phyloP scores from a whole-genome alignment of 2,113 vertebrate genomes.

The Burhinus oedicnemus region DNA sequence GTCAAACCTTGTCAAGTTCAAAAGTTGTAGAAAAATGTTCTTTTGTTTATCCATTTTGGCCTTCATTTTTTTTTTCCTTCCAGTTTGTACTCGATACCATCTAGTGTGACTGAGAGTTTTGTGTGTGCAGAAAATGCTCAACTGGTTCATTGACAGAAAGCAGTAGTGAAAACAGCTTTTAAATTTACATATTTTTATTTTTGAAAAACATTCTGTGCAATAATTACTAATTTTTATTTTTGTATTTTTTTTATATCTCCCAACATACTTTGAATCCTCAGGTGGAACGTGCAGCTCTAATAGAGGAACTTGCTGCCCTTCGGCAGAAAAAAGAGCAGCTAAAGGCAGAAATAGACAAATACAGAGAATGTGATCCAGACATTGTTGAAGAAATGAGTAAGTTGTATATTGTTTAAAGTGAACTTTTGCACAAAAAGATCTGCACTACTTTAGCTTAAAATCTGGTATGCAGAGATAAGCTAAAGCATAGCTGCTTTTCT shows the following conservation, averaged over 20 bases:
- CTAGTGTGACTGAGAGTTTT: not conserved
- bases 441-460: not conserved
- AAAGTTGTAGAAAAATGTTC: not conserved
- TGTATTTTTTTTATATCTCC: not conserved
- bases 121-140: not conserved
- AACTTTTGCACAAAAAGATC: not conserved
- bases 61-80: not conserved
- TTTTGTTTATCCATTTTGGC: not conserved
- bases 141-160: not conserved
- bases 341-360: slow-evolving; percentile 86
- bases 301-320: slow-evolving; percentile 82
- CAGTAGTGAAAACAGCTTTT: not conserved
- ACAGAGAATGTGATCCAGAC: slow-evolving; percentile 92
- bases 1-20: not conserved
- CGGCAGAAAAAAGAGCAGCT: slow-evolving; percentile 79
- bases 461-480: not conserved
- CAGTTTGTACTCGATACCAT: not conserved
- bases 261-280: slow-evolving; percentile 61
- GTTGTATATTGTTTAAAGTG: slow-evolving; percentile 60
- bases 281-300: slow-evolving; percentile 82
- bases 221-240: not conserved
- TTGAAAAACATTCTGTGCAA: not conserved
- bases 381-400: slow-evolving; percentile 92
- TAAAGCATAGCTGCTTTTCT: not conserved
- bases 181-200: not conserved